Evolutionary conservation across 2,113 vertebrate species (phyloP).

Genomic region (Collichthys lucidus): DNA sequence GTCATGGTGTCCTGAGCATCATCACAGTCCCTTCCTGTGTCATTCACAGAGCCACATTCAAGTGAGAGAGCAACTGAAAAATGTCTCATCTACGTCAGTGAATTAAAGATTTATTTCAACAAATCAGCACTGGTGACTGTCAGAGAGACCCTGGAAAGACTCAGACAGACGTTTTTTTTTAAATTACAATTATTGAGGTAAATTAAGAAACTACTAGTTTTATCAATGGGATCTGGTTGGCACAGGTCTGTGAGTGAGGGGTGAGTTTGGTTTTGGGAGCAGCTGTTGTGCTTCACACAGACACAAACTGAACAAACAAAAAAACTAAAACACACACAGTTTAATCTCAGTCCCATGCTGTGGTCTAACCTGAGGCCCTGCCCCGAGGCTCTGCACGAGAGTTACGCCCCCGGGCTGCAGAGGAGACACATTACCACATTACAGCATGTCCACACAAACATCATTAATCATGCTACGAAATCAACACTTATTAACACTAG

Average conservation of each 20-base stretch:
- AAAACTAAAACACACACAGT: slow-evolving; percentile 21
- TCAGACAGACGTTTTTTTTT: too few relatives aligned
- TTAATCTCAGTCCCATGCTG: slow-evolving; percentile 63
- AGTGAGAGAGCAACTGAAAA: too few relatives aligned
- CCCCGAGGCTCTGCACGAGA: slow-evolving; percentile 68
- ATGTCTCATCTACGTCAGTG: too few relatives aligned
- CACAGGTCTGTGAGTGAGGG: background rate
- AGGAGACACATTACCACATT: slow-evolving; percentile 62
- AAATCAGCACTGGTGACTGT: too few relatives aligned
- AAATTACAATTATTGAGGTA: too few relatives aligned
- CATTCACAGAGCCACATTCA: too few relatives aligned
- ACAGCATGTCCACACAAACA: background rate
- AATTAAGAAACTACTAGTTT: too few relatives aligned
- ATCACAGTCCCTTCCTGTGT: too few relatives aligned
- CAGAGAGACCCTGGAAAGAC: too few relatives aligned
- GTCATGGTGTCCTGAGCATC: too few relatives aligned
- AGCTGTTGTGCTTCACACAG: slow-evolving; percentile 29
- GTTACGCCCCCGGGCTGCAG: slow-evolving; percentile 76
- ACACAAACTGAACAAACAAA: slow-evolving; percentile 26
- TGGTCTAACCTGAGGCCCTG: slow-evolving; percentile 81
- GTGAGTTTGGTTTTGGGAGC: slow-evolving; percentile 11
- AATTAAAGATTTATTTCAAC: too few relatives aligned
- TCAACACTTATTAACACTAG: background rate
- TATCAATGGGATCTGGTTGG: too few relatives aligned
- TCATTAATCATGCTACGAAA: background rate